phyloP scores from a whole-genome alignment of 2,888 invertebrate genomes.

The Poecilobothrus nobilitatus region DNA sequence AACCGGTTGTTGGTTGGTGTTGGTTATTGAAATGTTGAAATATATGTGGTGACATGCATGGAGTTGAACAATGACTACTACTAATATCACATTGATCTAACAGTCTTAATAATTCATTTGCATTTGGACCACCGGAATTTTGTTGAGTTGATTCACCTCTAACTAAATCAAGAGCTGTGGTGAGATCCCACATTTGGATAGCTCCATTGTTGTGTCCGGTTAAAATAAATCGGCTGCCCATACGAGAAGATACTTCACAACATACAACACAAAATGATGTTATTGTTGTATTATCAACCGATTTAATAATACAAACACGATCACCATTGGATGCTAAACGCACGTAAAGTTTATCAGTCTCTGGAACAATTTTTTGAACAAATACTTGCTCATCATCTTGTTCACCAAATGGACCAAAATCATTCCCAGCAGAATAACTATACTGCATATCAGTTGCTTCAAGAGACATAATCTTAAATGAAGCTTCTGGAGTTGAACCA shows the following conservation, averaged over 20 bases:
- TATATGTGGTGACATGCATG: conserved; percentile 56
- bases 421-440: conserved; percentile 56
- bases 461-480: conserved; percentile 64
- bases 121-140: conserved; percentile 73
- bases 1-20: background rate
- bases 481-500: conserved; percentile 93
- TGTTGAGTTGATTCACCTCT: conserved; percentile 68
- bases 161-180: conserved; percentile 77
- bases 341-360: conserved; percentile 90
- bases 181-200: conserved; percentile 97
- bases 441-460: conserved; percentile 58
- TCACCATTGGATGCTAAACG: conserved; percentile 91
- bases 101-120: conserved; percentile 81
- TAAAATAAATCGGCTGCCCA: conserved; percentile 83
- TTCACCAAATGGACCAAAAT: conserved; percentile 89
- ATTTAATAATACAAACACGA: conserved; percentile 87
- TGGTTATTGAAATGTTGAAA: background rate
- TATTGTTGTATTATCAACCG: conserved; percentile 88
- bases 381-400: conserved; percentile 96
- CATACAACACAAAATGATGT: conserved; percentile 96
- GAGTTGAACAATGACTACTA: conserved; percentile 65
- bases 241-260: conserved; percentile 90
- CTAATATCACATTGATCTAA: conserved; percentile 91
- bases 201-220: conserved; percentile 90
- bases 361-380: conserved; percentile 95